Evolutionary conservation across 2,888 invertebrate species (phyloP), one percentile per base, ranked within the genome.

Genomic region (Adelognathus sp.): DNA sequence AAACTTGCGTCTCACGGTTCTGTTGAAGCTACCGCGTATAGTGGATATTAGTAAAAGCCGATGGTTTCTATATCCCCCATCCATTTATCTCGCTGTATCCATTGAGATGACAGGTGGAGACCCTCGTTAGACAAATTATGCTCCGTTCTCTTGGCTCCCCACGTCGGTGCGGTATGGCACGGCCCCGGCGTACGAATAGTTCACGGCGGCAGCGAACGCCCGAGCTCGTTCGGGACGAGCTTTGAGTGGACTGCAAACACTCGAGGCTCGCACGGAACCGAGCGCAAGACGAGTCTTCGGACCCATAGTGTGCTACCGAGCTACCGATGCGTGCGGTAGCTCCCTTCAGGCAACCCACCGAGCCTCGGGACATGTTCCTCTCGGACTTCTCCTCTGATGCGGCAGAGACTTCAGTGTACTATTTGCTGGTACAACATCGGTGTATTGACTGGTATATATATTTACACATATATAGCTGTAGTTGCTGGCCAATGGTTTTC

Each of bases 211-310:
- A 73, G 81, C 81, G 82, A 66, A 83, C 86, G 84, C 85, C 83
- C 84, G 79, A 82, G 86, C 87, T 89, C 89, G 88, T 87, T 88
- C 89, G 87, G 88, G 88, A 88, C 90, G 88, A 86, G 87, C 90
- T 89, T 91, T 87, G 88, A 91, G 91, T 91, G 91, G 88, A 90
- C 89, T 90, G 91, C 90, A 91, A 91, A 91, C 91, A 91, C 91
- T 91, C 88, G 86, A 88, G 83, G 77, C 82, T 83, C 84, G 84
- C 84, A 80, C 78, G 82, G 80, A 70, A 83, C 82, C 82, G 78
- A 84, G 81, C 78, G 81, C 78, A 83, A 83, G 80, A 80, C 81
- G 81, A 81, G 80, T 81, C 82, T 77, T 82, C 78, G 81, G 75
- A 72, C 76, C 78, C 73, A 72, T 80, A 70, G 75, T 77, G 64